Percentiles rank a stretch among this genome's conserved stretches.
Evolutionary conservation across 2,113 vertebrate species (phyloP).

Genomic region (Pholis gunnellus): DNA sequence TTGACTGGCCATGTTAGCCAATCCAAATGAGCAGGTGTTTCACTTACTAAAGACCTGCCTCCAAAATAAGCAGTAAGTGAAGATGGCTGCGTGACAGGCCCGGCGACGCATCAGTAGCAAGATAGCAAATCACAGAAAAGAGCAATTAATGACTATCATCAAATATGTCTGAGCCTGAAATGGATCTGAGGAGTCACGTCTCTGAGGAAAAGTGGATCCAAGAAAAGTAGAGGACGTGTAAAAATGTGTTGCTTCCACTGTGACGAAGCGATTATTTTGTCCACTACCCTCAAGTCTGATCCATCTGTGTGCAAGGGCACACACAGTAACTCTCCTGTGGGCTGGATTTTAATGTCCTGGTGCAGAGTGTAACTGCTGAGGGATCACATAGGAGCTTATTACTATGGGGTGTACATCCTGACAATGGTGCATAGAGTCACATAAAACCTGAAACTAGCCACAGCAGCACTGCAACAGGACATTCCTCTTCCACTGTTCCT

Average conservation of each 20-base stretch:
- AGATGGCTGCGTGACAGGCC: conserved; percentile 43
- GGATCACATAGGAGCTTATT: conserved; percentile 76
- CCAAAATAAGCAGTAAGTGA: conserved; percentile 48
- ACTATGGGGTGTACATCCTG: conserved; percentile 65
- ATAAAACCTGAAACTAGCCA: conserved; percentile 68
- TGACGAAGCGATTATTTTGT: conserved; percentile 74
- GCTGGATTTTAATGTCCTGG: conserved; percentile 67
- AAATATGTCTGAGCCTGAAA: conserved; percentile 58
- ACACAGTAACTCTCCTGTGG: conserved; percentile 62
- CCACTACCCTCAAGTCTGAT: conserved; percentile 64
- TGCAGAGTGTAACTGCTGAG: conserved; percentile 68
- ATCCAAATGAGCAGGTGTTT: conserved; percentile 48
- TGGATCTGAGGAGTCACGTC: conserved; percentile 33
- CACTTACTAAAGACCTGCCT: conserved; percentile 29
- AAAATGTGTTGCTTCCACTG: conserved; percentile 65
- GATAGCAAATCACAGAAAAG: conserved; percentile 22
- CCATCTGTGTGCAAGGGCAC: conserved; percentile 56
- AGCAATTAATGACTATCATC: conserved; percentile 63
- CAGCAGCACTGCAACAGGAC: conserved; percentile 50
- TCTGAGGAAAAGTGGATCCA: conserved; percentile 51
- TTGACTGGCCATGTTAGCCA: conserved; percentile 25
- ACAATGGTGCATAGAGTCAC: conserved; percentile 63
- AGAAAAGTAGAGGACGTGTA: conserved; percentile 51
- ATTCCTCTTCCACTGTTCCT: conserved; percentile 19
- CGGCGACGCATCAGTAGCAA: conserved; percentile 36